These are phyloP conservation scores for Tragelaphus scriptus DNA, from an alignment of 2,113 vertebrate species.

Conservation along the genomic window DNA sequence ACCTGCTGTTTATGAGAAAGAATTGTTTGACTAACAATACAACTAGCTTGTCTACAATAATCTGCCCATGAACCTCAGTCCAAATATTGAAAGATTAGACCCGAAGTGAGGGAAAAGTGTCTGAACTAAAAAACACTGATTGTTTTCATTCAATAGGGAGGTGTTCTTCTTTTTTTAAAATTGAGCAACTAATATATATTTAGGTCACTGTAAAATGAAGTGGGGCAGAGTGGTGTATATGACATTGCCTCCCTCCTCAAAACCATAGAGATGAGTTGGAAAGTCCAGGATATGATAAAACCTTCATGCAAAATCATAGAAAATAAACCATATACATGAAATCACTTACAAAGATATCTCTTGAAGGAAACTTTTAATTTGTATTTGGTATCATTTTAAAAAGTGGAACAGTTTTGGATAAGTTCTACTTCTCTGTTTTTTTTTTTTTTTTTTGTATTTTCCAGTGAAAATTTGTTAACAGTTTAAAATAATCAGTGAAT, in stretches of 20 bases:
- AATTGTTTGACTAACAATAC: background rate
- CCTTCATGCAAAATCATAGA: background rate
- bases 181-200: background rate
- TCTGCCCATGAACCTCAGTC: background rate
- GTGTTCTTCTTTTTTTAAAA: background rate
- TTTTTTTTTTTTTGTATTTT: background rate
- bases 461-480: background rate
- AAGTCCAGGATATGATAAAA: background rate
- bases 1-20: background rate
- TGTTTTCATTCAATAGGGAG: background rate
- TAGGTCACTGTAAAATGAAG: background rate
- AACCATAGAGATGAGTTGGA: background rate
- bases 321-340: background rate
- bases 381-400: background rate
- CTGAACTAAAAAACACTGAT: background rate
- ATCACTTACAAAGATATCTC: background rate
- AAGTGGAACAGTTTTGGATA: background rate
- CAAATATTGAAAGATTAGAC: background rate
- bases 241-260: background rate
- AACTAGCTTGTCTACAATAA: background rate
- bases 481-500: background rate
- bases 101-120: background rate
- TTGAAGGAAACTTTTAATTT: background rate
- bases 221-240: background rate
- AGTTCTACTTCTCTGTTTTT: background rate